Conservation (phyloP, 2,888 invertebrate species). For the Eupithecia dodoneata region DNA sequence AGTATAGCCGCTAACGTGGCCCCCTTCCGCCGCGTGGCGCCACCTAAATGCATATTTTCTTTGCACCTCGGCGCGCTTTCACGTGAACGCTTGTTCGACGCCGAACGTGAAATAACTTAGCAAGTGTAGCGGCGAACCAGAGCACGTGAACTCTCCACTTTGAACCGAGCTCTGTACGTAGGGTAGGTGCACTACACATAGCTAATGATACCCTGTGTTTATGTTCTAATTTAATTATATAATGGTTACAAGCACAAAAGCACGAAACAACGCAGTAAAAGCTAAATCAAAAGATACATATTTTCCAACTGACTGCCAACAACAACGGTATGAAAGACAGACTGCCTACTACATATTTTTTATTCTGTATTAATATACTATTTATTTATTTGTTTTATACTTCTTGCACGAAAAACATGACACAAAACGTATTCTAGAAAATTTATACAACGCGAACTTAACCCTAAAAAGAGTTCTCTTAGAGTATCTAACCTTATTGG, state of each 20-base stretch:
- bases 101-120: slow-evolving; percentile 22
- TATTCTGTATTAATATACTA: no score
- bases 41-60: slow-evolving; percentile 48
- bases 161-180: background rate
- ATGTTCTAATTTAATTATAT: background rate
- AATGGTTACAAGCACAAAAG: background rate
- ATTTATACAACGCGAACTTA: no score
- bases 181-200: background rate
- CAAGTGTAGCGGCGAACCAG: background rate
- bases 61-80: slow-evolving; percentile 30
- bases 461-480: no score
- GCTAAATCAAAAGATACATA: background rate
- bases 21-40: slow-evolving; percentile 40
- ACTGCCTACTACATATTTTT: no score
- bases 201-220: background rate
- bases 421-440: no score
- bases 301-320: no score
- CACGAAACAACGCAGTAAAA: background rate
- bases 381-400: no score
- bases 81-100: slow-evolving; percentile 22
- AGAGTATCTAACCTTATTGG: no score
- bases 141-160: background rate
- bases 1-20: slow-evolving; percentile 44
- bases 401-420: no score
- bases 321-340: no score